These are phyloP conservation scores for Apteryx owenii DNA, from an alignment of 2,113 vertebrate species.

Conservation along the genomic window DNA sequence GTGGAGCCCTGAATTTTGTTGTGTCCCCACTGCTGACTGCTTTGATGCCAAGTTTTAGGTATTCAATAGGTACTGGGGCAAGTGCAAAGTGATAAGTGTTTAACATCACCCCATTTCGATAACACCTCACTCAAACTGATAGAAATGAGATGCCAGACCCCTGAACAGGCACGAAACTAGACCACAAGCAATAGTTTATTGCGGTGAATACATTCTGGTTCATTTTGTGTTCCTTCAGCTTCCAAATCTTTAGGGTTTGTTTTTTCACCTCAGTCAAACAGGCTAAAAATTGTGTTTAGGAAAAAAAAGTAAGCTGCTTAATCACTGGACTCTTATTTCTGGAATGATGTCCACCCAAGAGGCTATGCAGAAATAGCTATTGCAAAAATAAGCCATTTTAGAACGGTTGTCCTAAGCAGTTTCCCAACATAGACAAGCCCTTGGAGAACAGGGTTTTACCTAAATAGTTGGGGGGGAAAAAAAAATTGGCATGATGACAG, in stretches of 20 bases:
- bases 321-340: neutral
- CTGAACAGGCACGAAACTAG: neutral
- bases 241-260: neutral
- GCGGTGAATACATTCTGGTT: neutral
- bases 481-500: neutral
- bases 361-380: constrained; percentile 43
- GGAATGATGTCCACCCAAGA: neutral
- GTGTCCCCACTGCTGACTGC: neutral
- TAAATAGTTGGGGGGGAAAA: neutral
- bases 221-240: neutral
- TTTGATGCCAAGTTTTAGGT: neutral
- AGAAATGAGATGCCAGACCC: neutral
- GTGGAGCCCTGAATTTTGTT: neutral
- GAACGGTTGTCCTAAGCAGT: neutral
- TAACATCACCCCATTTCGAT: neutral
- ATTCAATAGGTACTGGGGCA: neutral
- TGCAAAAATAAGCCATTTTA: neutral
- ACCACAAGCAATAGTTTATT: neutral
- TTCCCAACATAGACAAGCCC: neutral
- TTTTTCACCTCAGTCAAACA: neutral
- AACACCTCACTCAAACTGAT: neutral
- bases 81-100: neutral
- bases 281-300: neutral
- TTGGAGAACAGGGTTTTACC: neutral
- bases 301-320: neutral